Conservation (phyloP, 2,797 vertebrate species). For the Aldrovandia affinis region DNA sequence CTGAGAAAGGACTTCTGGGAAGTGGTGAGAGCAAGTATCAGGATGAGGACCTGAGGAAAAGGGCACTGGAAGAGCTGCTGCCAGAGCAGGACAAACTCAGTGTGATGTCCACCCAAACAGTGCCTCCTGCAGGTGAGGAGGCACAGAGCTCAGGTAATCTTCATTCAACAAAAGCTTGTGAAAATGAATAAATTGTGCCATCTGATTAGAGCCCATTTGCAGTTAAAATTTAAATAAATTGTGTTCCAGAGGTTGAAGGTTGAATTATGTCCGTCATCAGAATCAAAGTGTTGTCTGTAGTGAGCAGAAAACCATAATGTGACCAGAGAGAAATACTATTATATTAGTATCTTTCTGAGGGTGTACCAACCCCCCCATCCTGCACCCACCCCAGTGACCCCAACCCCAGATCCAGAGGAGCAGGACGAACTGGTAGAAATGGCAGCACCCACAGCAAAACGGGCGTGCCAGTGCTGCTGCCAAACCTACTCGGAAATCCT, state of each 20-base stretch:
- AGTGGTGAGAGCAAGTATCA: slow-evolving; percentile 70
- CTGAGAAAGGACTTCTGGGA: slow-evolving; percentile 69
- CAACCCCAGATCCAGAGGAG: slow-evolving; percentile 61
- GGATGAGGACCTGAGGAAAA: slow-evolving; percentile 71
- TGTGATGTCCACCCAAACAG: slow-evolving; percentile 56
- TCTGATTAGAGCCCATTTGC: background rate
- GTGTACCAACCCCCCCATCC: background rate
- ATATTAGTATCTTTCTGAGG: background rate
- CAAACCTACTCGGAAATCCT: slow-evolving; percentile 80
- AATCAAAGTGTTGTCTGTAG: background rate
- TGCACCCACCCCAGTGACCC: slow-evolving; percentile 9
- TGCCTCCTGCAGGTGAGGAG: slow-evolving; percentile 58
- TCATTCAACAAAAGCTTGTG: background rate
- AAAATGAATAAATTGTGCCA: background rate
- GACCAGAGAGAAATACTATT: background rate
- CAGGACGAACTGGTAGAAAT: slow-evolving; percentile 62
- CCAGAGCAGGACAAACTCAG: slow-evolving; percentile 73
- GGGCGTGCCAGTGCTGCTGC: slow-evolving; percentile 79
- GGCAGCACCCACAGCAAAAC: slow-evolving; percentile 67
- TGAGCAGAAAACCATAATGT: background rate
- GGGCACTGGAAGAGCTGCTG: slow-evolving; percentile 67
- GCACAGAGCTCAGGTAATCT: background rate
- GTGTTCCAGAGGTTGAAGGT: background rate
- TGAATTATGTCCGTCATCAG: background rate
- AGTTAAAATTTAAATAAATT: background rate